These are phyloP conservation scores for Eupsilia transversa DNA, from an alignment of 2,888 invertebrate species.

Conservation along the genomic window DNA sequence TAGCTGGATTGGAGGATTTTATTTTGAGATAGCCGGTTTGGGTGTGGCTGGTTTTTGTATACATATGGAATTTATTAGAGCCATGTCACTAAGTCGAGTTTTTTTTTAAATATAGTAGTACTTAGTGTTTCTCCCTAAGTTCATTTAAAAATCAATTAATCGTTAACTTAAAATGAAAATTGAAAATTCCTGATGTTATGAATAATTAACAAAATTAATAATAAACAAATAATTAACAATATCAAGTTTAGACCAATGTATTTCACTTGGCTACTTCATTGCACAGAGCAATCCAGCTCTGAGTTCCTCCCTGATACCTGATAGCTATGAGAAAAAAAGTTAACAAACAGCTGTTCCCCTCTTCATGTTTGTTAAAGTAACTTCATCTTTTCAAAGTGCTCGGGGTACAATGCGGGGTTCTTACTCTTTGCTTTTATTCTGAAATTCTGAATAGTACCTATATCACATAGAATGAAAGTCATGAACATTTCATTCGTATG, in stretches of 20 bases:
- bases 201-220: not conserved
- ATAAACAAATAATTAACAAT: not conserved
- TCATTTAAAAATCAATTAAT: not conserved
- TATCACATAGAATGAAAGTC: not conserved
- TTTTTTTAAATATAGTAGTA: not conserved
- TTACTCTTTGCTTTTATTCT: not conserved
- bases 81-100: not conserved
- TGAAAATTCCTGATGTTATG: not conserved
- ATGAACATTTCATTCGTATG: not conserved
- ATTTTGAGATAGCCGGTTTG: slow-evolving; percentile 26
- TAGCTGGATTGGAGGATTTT: slow-evolving; percentile 54
- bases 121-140: not conserved
- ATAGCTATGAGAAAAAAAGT: slow-evolving; percentile 23
- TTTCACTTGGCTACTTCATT: not conserved
- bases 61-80: not conserved
- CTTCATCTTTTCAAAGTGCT: slow-evolving; percentile 2
- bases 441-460: not conserved
- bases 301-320: not conserved
- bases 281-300: not conserved
- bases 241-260: not conserved
- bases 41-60: slow-evolving; percentile 14
- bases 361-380: slow-evolving; percentile 22
- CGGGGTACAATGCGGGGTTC: not conserved
- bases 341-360: slow-evolving; percentile 28
- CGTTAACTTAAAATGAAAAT: too few species aligned